Evolutionary conservation across 2,797 vertebrate species (phyloP), one percentile per base, ranked within the genome.

Genomic region (Danio aesculapii): DNA sequence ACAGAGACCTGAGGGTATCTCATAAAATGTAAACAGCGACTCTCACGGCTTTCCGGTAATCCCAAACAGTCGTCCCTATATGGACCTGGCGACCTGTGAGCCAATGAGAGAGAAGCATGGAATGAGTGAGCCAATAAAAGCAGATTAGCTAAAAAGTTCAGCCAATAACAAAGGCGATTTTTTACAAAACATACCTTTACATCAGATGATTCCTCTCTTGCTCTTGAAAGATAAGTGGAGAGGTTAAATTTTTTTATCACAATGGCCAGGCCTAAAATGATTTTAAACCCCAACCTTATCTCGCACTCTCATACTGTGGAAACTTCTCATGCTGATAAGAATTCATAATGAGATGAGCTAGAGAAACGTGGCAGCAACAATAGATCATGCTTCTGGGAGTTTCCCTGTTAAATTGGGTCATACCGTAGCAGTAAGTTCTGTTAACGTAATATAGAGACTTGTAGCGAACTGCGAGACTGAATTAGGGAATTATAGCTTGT

Each of bases 231-330:
- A 81, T 73, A 58, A 74, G 67, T 63, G 41, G 47, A 57, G 41
- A n/a, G 19, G 59, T 63, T 64, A 73, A 58, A 16, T 71, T 79
- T n/a, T 52, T 30, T 30, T 58, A 44, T 52, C 79, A 66, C 19
- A 81, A 73, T 44, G 49, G 9, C 57, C 30, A 71, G 46, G 50
- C 17, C 43, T 84, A 67, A 84, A 77, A 67, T 68, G 6, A 81
- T 84, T 82, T 84, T 57, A 84, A 81, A 72, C 43, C 64, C 71
- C 61, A 69, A n/a, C 55, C 69, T 68, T 84, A 78, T 74, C 75
- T 78, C 46, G 0, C 63, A 39, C 12, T 73, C 59, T 50, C 67
- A 50, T 62, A 21, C 46, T 46, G 11, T 44, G 13, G 58, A 61
- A 78, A 73, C 63, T 44, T 77, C 43, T 70, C 50, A 39, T 77